phyloP scores from a whole-genome alignment of 2,888 invertebrate species.

The Seladonia tumulorum region DNA sequence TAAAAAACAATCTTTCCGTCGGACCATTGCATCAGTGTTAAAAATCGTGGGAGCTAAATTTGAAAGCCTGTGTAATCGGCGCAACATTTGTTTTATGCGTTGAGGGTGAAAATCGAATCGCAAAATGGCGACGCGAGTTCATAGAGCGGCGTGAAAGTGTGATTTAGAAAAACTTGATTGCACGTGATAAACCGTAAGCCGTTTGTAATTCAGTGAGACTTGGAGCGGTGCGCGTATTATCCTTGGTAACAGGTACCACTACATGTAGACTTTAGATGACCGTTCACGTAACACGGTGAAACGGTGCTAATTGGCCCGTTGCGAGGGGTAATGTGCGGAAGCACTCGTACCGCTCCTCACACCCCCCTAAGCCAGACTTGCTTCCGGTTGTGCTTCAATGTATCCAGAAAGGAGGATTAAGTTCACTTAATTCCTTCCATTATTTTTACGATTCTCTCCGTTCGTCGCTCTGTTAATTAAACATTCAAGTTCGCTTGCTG shows the following conservation, averaged over 20 bases:
- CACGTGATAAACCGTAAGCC: neutral
- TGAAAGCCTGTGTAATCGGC: no score
- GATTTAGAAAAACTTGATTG: constrained; percentile 35
- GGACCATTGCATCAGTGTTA: no score
- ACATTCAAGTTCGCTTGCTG: neutral
- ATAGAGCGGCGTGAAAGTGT: neutral
- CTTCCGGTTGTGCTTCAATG: constrained; percentile 44
- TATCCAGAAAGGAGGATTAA: constrained; percentile 30
- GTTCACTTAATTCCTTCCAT: constrained; percentile 15
- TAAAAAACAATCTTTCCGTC: no score
- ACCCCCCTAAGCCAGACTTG: constrained; percentile 51
- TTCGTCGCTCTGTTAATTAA: neutral
- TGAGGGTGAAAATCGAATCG: no score
- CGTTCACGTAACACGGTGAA: constrained; percentile 72
- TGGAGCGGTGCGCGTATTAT: constrained; percentile 44
- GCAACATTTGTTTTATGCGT: no score
- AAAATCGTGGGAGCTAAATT: no score
- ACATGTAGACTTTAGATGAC: constrained; percentile 69
- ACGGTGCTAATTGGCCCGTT: constrained; percentile 75
- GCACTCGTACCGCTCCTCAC: constrained; percentile 63
- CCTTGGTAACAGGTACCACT: constrained; percentile 44
- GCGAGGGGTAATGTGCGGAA: constrained; percentile 74
- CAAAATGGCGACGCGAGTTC: neutral
- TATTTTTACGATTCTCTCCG: neutral
- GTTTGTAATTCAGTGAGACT: constrained; percentile 56